phyloP scores from a whole-genome alignment of 2,797 vertebrate species.

The Myotis pilosus region DNA sequence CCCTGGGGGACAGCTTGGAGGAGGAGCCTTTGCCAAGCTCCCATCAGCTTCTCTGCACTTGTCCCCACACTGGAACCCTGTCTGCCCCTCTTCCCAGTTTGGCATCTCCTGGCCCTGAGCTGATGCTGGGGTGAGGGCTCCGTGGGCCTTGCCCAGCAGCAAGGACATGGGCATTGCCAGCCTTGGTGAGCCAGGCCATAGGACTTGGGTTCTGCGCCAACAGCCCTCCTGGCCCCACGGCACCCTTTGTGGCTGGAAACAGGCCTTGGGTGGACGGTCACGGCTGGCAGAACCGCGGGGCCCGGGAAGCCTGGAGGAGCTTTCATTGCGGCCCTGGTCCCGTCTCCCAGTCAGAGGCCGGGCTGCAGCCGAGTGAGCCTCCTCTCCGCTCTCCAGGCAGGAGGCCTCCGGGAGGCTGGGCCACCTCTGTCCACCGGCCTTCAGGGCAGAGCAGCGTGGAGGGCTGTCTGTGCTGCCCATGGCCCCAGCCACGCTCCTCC shows the following conservation, averaged over 20 bases:
- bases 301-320: background rate
- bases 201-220: background rate
- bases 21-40: background rate
- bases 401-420: background rate
- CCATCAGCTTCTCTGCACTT: too few relatives aligned
- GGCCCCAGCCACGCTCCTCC: background rate
- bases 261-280: too few relatives aligned
- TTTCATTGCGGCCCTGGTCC: background rate
- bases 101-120: too few relatives aligned
- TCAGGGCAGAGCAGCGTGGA: background rate
- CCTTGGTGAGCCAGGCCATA: background rate
- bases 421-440: background rate
- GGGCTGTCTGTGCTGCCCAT: background rate
- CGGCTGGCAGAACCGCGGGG: background rate
- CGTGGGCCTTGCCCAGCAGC: background rate
- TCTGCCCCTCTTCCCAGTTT: background rate
- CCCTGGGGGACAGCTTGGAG: background rate
- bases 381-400: background rate
- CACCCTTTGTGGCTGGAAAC: fast-evolving
- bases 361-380: background rate
- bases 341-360: background rate
- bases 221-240: background rate
- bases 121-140: background rate
- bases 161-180: too few relatives aligned
- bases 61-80: background rate